Evolutionary conservation across 2,113 vertebrate species (phyloP).

Genomic region (Gallinago media): DNA sequence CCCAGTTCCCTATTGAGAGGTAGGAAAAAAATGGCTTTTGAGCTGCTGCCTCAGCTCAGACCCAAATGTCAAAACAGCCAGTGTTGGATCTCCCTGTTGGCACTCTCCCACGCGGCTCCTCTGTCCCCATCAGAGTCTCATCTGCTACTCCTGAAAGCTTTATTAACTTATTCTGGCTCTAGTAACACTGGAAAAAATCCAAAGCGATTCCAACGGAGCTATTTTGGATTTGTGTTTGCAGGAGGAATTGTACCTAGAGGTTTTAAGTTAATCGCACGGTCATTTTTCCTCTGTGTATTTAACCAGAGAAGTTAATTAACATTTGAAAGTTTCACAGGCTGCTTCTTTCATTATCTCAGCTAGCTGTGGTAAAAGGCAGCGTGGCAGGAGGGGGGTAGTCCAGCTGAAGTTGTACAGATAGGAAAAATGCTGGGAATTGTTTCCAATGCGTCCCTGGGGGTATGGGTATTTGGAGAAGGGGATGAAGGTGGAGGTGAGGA

Average conservation of each 20-base stretch:
- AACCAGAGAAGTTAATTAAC: conserved; percentile 55
- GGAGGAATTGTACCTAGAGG: conserved; percentile 36
- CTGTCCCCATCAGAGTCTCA: conserved; percentile 3
- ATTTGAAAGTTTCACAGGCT: conserved; percentile 35
- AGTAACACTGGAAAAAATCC: conserved; percentile 29
- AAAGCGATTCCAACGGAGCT: neutral
- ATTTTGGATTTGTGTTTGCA: conserved; percentile 31
- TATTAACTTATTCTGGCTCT: conserved; percentile 6
- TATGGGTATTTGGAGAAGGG: neutral
- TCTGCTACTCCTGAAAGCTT: conserved; percentile 29
- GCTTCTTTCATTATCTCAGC: conserved; percentile 38
- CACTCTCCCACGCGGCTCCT: neutral
- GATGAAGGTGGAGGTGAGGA: neutral
- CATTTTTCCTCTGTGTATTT: conserved; percentile 51
- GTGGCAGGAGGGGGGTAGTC: neutral
- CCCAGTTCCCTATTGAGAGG: neutral
- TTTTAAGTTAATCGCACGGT: conserved; percentile 33
- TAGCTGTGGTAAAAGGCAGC: neutral
- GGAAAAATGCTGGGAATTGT: neutral
- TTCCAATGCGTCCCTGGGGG: neutral
- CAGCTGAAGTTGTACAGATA: neutral
- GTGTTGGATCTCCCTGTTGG: neutral
- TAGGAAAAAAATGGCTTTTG: neutral
- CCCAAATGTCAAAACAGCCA: neutral
- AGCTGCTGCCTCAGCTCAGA: neutral